Evolutionary conservation across 2,888 invertebrate genomes (phyloP), one percentile per base, ranked within the genome.

Genomic region (Drosophila nr. fundita): DNA sequence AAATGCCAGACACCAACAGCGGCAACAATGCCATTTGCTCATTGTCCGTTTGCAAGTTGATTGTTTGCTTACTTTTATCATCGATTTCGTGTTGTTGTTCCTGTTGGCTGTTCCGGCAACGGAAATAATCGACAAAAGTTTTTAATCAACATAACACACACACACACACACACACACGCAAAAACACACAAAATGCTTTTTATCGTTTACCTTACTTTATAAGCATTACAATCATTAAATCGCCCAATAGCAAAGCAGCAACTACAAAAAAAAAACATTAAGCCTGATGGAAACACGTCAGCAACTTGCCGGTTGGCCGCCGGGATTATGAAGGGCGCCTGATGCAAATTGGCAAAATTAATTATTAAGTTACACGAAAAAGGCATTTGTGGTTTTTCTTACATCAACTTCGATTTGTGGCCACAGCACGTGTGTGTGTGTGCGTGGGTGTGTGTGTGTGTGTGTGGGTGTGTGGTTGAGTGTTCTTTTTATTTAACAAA

Each of bases 31-130:
- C 64, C 73, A 67, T 80, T 74, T 66, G 72, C 63, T 72, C 76
- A 75, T 72, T 80, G 83, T 82, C 71, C 76, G 66, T 79, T 65
- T 53, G 62, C 64, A 53, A 67, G 75, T 82, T 87, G 85, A 83
- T 89, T 87, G 87, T 90, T 90, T 90, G 80, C 89, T 80, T 87
- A 90, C 80, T 90, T 80, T 76, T 89, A 78, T 87, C 87, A 87
- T 90, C 89, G 89, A 90, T 89, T 87, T 88, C 70, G 59, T 64
- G 48, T 54, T 45, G 40, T 70, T 73, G 77, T n/a, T n/a, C n/a
- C 70, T 64, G 74, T 15, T 52, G 21, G 8, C 21, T 64, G 52
- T 54, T 62, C 34, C 27, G n/a, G 49, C 80, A 63, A 45, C 71
- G 81, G 75, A 90, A 87, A 80, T 85, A 85, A 85, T 80, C 83